These are phyloP conservation scores for Meda fulgida DNA, from an alignment of 2,797 vertebrate species.

Conservation along the genomic window DNA sequence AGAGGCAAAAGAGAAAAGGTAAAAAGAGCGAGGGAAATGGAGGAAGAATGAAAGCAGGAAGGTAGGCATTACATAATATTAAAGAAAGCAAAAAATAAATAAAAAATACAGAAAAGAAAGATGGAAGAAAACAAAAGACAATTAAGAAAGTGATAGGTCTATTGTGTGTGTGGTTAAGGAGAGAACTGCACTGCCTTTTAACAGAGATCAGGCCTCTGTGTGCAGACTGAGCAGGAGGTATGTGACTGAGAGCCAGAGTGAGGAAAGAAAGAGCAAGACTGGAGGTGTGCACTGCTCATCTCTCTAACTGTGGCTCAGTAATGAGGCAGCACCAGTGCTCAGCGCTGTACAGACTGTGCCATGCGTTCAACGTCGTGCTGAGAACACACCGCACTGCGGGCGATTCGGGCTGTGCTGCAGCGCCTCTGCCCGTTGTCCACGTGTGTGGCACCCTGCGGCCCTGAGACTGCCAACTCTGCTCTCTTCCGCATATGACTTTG, in stretches of 20 bases:
- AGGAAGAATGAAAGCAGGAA: neutral
- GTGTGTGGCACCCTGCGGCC: slow-evolving; percentile 28
- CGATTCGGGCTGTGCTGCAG: neutral
- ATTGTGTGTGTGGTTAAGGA: slow-evolving; percentile 7
- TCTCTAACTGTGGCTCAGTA: slow-evolving; percentile 40
- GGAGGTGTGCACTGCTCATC: neutral
- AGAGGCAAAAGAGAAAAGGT: neutral
- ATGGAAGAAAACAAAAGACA: neutral
- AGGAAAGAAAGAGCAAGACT: neutral
- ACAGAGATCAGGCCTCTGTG: slow-evolving; percentile 2
- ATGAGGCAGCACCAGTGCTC: slow-evolving; percentile 22
- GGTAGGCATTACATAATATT: neutral
- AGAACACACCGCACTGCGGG: slow-evolving; percentile 38
- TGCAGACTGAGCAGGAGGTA: slow-evolving; percentile 8
- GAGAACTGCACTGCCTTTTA: neutral
- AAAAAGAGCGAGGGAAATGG: neutral
- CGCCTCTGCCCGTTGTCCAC: neutral
- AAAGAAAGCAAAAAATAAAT: neutral
- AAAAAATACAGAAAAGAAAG: neutral
- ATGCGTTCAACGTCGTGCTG: neutral
- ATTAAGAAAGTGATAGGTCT: neutral
- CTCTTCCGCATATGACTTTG: neutral
- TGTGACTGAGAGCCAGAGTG: slow-evolving; percentile 5
- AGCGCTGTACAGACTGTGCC: neutral
- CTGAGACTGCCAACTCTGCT: slow-evolving; percentile 35